A percentile compares a stretch with the other conserved stretches of the same genome.
Evolutionary conservation across 1,140 invertebrate genomes (phyloP).

Genomic region (Gonioctena quinquepunctata): DNA sequence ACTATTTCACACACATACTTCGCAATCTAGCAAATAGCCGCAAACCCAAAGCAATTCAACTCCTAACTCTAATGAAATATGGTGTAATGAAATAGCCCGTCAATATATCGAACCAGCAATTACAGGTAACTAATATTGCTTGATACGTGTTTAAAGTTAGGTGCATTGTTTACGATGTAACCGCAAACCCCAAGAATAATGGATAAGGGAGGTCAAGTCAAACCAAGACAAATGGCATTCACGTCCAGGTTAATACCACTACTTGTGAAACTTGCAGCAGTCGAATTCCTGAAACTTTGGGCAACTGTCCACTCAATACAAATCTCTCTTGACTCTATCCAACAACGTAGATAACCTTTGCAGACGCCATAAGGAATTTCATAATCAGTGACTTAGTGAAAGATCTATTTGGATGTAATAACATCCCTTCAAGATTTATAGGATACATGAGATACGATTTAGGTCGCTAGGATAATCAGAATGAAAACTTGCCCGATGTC

Average conservation of each 20-base stretch:
- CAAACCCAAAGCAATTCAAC: slow-evolving; percentile 45
- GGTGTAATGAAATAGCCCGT: slow-evolving; percentile 50
- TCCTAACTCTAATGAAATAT: slow-evolving; percentile 48
- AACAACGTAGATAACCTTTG: slow-evolving; percentile 34
- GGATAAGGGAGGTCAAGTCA: slow-evolving; percentile 45
- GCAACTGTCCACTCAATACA: slow-evolving; percentile 43
- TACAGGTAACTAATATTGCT: slow-evolving; percentile 54
- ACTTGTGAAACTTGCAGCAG: slow-evolving; percentile 50
- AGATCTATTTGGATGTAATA: slow-evolving; percentile 23
- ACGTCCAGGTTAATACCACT: slow-evolving; percentile 54
- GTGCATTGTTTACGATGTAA: slow-evolving; percentile 53
- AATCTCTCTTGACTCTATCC: slow-evolving; percentile 37
- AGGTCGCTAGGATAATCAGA: background rate
- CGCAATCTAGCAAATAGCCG: slow-evolving; percentile 26
- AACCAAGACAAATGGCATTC: slow-evolving; percentile 56
- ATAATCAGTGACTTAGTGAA: slow-evolving; percentile 29
- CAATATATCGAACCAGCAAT: slow-evolving; percentile 49
- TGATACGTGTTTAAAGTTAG: slow-evolving; percentile 55
- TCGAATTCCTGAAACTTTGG: slow-evolving; percentile 46
- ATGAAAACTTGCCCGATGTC: background rate
- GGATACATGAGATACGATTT: slow-evolving; percentile 19
- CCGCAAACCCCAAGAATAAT: slow-evolving; percentile 51
- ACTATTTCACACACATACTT: slow-evolving; percentile 18
- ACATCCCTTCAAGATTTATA: slow-evolving; percentile 31
- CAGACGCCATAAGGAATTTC: slow-evolving; percentile 36